Percentiles rank a stretch among this genome's conserved stretches.
Conservation (phyloP, 1,140 invertebrate genomes). For the Magallana ariakensis region DNA sequence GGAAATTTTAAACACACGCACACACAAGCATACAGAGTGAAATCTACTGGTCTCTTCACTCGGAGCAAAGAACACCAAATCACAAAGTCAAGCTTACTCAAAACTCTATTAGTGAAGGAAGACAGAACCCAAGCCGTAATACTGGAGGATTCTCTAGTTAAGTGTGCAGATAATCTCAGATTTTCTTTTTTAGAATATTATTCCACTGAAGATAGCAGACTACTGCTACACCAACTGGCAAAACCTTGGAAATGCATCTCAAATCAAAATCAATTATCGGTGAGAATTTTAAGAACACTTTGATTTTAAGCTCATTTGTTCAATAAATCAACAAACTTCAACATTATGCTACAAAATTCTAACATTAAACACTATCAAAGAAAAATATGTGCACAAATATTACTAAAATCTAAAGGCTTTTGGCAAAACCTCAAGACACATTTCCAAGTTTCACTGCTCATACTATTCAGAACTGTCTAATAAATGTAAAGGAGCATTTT, state of each 20-base stretch:
- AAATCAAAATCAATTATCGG: not conserved
- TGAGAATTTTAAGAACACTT: not conserved
- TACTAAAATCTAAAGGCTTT: not conserved
- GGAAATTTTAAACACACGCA: not conserved
- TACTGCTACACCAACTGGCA: not conserved
- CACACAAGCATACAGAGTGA: not conserved
- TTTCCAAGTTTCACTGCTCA: slow-evolving; percentile 9
- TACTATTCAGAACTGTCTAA: not conserved
- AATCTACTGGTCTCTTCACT: not conserved
- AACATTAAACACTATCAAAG: too few relatives aligned
- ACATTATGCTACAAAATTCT: slow-evolving; percentile 27
- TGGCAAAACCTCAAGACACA: not conserved
- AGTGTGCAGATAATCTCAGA: slow-evolving; percentile 27
- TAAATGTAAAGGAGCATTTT: not conserved
- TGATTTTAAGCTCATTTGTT: slow-evolving; percentile 29
- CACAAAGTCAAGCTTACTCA: not conserved
- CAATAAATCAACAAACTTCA: not conserved
- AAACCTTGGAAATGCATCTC: slow-evolving; percentile 34
- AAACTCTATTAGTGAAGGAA: slow-evolving; percentile 2
- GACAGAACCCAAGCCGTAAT: not conserved
- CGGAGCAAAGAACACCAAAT: not conserved
- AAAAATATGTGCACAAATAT: slow-evolving; percentile 11
- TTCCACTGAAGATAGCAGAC: not conserved
- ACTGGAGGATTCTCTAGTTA: not conserved
- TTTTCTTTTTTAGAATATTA: not conserved